These are phyloP conservation scores for Hyla sarda DNA, from an alignment of 2,113 vertebrate genomes.

Conservation along the genomic window DNA sequence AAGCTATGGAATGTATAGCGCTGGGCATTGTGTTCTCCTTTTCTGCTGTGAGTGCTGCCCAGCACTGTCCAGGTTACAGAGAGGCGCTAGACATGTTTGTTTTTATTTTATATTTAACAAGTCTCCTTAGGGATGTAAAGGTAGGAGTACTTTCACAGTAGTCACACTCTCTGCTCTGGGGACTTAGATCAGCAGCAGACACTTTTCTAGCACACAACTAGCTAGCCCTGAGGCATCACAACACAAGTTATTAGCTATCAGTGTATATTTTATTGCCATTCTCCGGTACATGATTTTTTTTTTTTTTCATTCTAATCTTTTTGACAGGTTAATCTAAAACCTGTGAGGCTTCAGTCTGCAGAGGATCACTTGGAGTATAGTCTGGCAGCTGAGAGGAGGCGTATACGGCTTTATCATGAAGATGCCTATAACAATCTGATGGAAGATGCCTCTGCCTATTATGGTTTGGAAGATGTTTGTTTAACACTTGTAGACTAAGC, in stretches of 20 bases:
- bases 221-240: not conserved
- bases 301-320: not conserved
- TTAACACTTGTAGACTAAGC: too few species aligned
- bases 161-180: not conserved
- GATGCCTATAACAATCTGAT: slow-evolving; percentile 72
- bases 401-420: slow-evolving; percentile 74
- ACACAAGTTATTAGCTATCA: not conserved
- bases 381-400: slow-evolving; percentile 76
- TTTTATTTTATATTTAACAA: too few species aligned
- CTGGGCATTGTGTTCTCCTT: too few species aligned
- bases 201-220: not conserved
- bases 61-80: too few species aligned
- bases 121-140: too few species aligned
- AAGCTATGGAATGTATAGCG: too few species aligned
- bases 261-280: not conserved
- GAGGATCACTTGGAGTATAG: slow-evolving; percentile 74
- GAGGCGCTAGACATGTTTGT: too few species aligned
- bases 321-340: slow-evolving; percentile 73
- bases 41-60: too few species aligned
- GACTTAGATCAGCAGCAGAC: not conserved
- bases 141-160: too few species aligned
- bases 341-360: slow-evolving; percentile 67
- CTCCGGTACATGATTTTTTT: not conserved
- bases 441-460: slow-evolving; percentile 66
- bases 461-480: slow-evolving; percentile 58